Conservation (phyloP, 2,888 invertebrate species). For the Drosophila cognata region DNA sequence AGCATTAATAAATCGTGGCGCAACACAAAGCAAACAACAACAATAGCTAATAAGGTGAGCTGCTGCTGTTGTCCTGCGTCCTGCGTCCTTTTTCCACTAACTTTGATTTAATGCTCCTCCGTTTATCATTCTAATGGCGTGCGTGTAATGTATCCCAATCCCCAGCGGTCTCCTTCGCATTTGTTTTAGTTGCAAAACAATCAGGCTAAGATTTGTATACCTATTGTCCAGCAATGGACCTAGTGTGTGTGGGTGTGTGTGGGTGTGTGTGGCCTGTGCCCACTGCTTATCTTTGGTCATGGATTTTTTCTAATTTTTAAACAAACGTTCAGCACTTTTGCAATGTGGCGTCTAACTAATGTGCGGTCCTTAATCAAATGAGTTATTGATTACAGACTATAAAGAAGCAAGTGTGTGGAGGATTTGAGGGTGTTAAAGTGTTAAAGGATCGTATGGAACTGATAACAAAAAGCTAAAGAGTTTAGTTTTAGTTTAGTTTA, state of each 20-base stretch:
- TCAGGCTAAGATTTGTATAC: slow-evolving; percentile 68
- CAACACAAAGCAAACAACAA: slow-evolving; percentile 44
- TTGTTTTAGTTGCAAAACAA: slow-evolving; percentile 75
- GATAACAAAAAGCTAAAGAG: neutral
- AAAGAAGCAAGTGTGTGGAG: neutral
- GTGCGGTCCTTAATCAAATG: slow-evolving; percentile 73
- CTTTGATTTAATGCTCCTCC: slow-evolving; percentile 82
- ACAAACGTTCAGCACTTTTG: slow-evolving; percentile 55
- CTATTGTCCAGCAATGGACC: slow-evolving; percentile 20
- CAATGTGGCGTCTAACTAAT: slow-evolving; percentile 54
- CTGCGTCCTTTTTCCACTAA: slow-evolving; percentile 67
- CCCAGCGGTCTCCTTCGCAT: slow-evolving; percentile 62
- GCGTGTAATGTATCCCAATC: slow-evolving; percentile 66
- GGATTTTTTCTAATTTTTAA: slow-evolving; percentile 68
- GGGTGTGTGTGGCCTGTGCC: slow-evolving; percentile 25
- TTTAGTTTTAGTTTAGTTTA: no score
- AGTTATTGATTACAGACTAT: slow-evolving; percentile 66
- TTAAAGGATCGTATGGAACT: neutral
- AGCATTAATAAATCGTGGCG: slow-evolving; percentile 78
- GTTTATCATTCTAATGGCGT: slow-evolving; percentile 82
- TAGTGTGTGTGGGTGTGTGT: slow-evolving; percentile 16
- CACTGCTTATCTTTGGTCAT: slow-evolving; percentile 48
- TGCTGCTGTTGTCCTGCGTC: slow-evolving; percentile 26
- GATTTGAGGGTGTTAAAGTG: slow-evolving; percentile 2
- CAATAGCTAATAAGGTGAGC: slow-evolving; percentile 40